Percentiles rank a stretch among this genome's conserved stretches.
Evolutionary conservation across 1,140 invertebrate genomes (phyloP).

Genomic region (Apis laboriosa): DNA sequence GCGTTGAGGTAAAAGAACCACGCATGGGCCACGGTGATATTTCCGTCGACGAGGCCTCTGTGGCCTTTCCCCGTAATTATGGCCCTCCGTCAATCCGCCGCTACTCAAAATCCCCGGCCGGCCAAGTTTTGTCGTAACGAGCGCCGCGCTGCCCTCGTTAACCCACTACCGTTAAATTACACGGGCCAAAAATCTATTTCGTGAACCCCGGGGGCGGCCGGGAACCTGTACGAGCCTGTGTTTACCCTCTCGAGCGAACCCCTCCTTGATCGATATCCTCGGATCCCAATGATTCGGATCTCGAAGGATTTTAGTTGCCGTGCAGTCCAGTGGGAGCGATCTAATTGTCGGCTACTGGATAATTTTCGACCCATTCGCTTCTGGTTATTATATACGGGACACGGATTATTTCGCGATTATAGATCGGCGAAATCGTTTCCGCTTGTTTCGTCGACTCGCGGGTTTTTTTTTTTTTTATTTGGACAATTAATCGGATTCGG

Average conservation of each 20-base stretch:
- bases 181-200: constrained; percentile 35
- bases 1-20: constrained; percentile 74
- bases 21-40: constrained; percentile 74
- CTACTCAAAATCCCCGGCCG: constrained; percentile 54
- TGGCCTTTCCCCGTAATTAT: constrained; percentile 73
- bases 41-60: constrained; percentile 77
- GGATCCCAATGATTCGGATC: no score
- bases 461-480: background rate
- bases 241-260: no score
- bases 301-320: no score
- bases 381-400: background rate
- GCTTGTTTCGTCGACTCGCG: constrained; percentile 27
- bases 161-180: constrained; percentile 65
- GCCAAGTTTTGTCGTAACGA: constrained; percentile 56
- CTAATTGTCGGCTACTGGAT: background rate
- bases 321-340: no score
- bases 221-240: no score
- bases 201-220: background rate
- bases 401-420: background rate
- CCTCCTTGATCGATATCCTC: no score
- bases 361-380: background rate
- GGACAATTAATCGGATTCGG: constrained; percentile 2
- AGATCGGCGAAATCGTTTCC: constrained; percentile 4
- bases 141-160: constrained; percentile 54
- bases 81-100: constrained; percentile 75